Base-by-base conservation (phyloP, 2,113 vertebrate species). In the Pluvialis apricaria region DNA sequence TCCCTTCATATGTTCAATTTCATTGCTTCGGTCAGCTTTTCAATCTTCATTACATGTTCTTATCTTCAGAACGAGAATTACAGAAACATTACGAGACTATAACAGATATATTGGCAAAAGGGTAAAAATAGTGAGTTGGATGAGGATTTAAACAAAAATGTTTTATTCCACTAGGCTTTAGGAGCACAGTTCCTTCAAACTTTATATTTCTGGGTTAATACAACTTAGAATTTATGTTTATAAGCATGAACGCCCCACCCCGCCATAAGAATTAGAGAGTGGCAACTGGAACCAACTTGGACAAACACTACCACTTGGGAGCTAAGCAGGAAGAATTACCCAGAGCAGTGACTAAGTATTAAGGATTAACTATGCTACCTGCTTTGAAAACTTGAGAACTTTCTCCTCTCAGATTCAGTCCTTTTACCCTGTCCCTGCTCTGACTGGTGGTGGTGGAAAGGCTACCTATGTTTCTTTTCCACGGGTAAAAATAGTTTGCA, bases 381-480 rank as follows among this genome's bases (percentile, higher is more conserved):
- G 5, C 28, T 54, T 28, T 7, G 32, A 61, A 76, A 89, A 68
- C 15, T 25, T 29, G 38, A 57, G 13, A 65, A 49, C 14, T 69
- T 47, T 40, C 44, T 82, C 26, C 18, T 57, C 58, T 77, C 66
- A 72, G 29, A n/a, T 45, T 69, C 58, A 66, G 51, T 36, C 28
- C 14, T 76, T 25, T 55, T 69, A 24, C 29, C 29, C 71, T 51
- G 13, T 21, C 18, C 34, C 52, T 40, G 32, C 69, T 87, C 61
- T 55, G n/a, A 26, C 5, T 28, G 34, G 6, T 16, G 34, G 6
- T 16, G 0, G 1, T 29, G 16, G 26, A 36, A 88, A 75, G n/a
- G 11, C 9, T 87, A n/a, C 11, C 18, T 17, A 0, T 8, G 6
- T 36, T 78, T 86, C 24, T 80, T 42, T 36, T 51, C 45, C 9